Percentiles rank a stretch among this genome's conserved stretches.
phyloP scores from a whole-genome alignment of 2,888 invertebrate species.

The Sminthurinus aureus region DNA sequence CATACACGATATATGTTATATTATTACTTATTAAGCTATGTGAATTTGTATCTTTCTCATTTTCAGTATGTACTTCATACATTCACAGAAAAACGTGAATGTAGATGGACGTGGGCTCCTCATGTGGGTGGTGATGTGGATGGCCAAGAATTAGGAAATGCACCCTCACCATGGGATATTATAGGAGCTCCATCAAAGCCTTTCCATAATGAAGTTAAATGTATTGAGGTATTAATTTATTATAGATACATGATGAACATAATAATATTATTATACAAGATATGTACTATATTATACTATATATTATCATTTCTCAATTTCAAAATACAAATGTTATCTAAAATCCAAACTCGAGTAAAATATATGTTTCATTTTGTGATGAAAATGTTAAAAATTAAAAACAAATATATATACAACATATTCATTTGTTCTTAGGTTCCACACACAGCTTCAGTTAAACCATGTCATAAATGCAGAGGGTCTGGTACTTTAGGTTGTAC shows the following conservation, averaged over 20 bases:
- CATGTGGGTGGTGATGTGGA: constrained; percentile 65
- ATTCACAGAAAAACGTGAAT: constrained; percentile 66
- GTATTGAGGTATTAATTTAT: constrained; percentile 60
- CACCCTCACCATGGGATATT: constrained; percentile 66
- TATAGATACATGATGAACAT: neutral
- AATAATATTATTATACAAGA: too few relatives aligned
- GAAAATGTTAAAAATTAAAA: neutral
- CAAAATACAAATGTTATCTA: too few relatives aligned
- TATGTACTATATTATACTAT: too few relatives aligned
- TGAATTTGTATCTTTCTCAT: neutral
- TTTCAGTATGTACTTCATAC: constrained; percentile 67
- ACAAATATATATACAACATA: neutral
- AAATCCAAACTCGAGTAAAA: too few relatives aligned
- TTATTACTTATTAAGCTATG: too few relatives aligned
- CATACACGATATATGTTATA: too few relatives aligned
- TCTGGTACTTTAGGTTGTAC: constrained; percentile 62
- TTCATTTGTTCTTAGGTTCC: constrained; percentile 66
- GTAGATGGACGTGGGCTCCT: constrained; percentile 66
- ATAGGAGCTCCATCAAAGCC: constrained; percentile 62
- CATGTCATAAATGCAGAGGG: constrained; percentile 64
- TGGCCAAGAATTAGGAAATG: constrained; percentile 62
- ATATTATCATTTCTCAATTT: too few relatives aligned
- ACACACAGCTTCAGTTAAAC: constrained; percentile 66
- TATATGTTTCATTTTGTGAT: too few relatives aligned
- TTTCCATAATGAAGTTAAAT: constrained; percentile 64